Base-by-base conservation (phyloP, 2,797 vertebrate genomes). In the Todus mexicanus region DNA sequence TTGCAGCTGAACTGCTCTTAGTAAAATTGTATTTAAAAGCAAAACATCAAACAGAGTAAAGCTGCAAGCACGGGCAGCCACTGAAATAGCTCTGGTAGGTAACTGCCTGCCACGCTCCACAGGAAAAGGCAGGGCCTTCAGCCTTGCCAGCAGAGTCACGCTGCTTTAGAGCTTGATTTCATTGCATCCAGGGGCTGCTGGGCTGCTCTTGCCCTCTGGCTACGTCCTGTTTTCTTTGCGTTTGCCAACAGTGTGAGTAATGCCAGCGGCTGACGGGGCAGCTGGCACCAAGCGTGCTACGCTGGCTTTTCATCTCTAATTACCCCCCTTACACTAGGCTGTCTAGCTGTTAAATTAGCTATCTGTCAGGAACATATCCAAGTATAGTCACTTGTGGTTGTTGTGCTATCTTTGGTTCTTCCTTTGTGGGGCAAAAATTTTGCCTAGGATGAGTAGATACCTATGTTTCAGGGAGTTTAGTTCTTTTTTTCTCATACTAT, bases 231-330 rank as follows among this genome's bases (percentile, higher is more conserved):
- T 96, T 95, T 84, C 81, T 82, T 87, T 90, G 78, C 50, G 6
- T 64, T 92, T 96, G 94, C 92, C 92, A 95, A 26, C 61, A 83
- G 91, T 3, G 6, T 84, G 81, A 90, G 57, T 79, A 90, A 83
- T 84, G 93, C 95, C 84, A 84, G 74, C 1, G 2, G 93, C 90
- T 93, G 90, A 84, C 71, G 35, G 64, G 81, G 84, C 90, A 95
- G 88, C 93, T 95, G 94, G 95, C 94, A 93, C 37, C 11, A 22
- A 90, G 64, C 3, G 4, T 73, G 86, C 74, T 95, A 69, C 2
- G 5, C 75, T 77, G 89, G 78, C 91, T 93, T 92, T 94, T 95
- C 69, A 48, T 95, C 89, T 93, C 84, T 74, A 83, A 95, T 95
- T 95, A 92, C 59, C 33, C 63, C 40, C 45, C 59, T 74, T 60